Evolutionary conservation across 1,140 invertebrate genomes (phyloP), one percentile per base, ranked within the genome.

Genomic region (Ips typographus): DNA sequence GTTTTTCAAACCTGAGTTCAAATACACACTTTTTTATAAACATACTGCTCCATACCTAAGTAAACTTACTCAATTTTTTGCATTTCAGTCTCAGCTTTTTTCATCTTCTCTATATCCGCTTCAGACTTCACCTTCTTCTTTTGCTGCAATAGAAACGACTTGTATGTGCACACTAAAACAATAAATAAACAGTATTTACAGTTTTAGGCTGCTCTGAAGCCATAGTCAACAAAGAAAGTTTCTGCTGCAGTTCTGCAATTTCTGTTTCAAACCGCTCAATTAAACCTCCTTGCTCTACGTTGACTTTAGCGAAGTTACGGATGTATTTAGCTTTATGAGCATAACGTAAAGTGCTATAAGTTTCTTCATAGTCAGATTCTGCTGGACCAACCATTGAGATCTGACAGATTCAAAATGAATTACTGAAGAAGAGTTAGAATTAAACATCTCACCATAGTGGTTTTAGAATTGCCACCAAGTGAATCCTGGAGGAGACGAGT

Each of bases 301-400:
- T 99, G 64, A 99, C 91, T 73, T 91, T 90, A 57, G 96, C 96
- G 73, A 91, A 90, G 82, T 99, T 99, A 79, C 96, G 93, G 68
- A 99, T 99, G 77, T 94, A 96, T 82, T 99, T 99, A 1, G 97
- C 96, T 62, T 97, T 85, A 83, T 95, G 96, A 1, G 98, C 97
- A 83, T 99, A 99, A 47, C 98, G 85, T 52, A 99, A 83, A 0
- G 98, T 98, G 77, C 94, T 98, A 53, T 99, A 93, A 0, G 95
- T 96, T 82, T 99, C 98, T 77, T 99, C 96, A 79, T 96, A 98
- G 83, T 99, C 99, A 68, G 92, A 91, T 74, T 96, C 94, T 5
- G 96, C 94, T 43, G 98, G 97, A 38, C 96, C 96, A 51, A 98
- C 87, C 78, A 97, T 98, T 7, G 98, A 96, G 79, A 88, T 88